These are phyloP conservation scores for Peromyscus leucopus DNA, from an alignment of 2,113 vertebrate genomes.

Conservation along the genomic window DNA sequence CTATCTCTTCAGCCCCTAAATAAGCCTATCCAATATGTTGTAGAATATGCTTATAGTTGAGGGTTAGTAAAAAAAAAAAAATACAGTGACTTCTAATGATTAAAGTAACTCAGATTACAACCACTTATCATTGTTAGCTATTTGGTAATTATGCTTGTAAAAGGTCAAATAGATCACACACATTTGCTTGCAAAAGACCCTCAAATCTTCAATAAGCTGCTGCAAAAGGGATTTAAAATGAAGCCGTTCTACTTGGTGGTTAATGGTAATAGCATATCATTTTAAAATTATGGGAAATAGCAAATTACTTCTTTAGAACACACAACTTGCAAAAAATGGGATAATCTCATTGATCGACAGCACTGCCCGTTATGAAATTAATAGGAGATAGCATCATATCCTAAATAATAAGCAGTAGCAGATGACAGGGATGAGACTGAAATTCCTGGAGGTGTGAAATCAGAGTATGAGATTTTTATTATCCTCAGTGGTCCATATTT, in stretches of 20 bases:
- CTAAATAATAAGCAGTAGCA: constrained; percentile 34
- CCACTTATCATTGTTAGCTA: constrained; percentile 87
- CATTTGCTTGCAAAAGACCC: constrained; percentile 57
- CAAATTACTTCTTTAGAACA: constrained; percentile 83
- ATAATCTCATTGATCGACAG: constrained; percentile 68
- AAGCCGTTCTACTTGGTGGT: constrained; percentile 80
- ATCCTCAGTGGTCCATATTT: constrained; percentile 18
- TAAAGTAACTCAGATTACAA: constrained; percentile 81
- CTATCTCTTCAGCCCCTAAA: neutral
- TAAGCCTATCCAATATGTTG: constrained; percentile 28
- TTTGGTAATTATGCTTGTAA: constrained; percentile 85
- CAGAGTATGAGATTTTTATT: constrained; percentile 14
- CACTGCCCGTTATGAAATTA: constrained; percentile 44
- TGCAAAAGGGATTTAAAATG: constrained; percentile 82
- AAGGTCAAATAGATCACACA: constrained; percentile 85
- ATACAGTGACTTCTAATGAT: constrained; percentile 71
- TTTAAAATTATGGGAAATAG: constrained; percentile 84
- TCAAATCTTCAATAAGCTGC: constrained; percentile 67
- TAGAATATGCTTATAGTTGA: constrained; percentile 73
- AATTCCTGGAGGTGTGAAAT: neutral
- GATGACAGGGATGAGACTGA: neutral
- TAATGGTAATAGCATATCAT: constrained; percentile 84
- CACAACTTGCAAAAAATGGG: constrained; percentile 62
- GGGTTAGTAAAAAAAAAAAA: constrained; percentile 65
- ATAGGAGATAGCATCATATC: neutral